phyloP scores from a whole-genome alignment of 2,888 invertebrate genomes.

The Temnothorax ravouxi region DNA sequence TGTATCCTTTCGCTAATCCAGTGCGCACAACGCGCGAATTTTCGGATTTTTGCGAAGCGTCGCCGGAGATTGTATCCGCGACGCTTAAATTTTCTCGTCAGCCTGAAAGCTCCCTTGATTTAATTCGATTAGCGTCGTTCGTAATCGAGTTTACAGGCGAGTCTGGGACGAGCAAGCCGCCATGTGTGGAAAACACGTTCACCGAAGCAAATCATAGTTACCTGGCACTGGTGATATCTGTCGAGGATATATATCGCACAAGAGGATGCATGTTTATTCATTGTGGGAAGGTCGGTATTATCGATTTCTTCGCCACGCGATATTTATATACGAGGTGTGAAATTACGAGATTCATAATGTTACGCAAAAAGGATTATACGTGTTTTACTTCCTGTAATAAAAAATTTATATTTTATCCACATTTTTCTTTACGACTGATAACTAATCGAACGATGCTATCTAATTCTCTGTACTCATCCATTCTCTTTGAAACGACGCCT shows the following conservation, averaged over 20 bases:
- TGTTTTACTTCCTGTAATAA: background rate
- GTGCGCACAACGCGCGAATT: background rate
- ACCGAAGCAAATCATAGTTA: conserved; percentile 42
- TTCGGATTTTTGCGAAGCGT: conserved; percentile 36
- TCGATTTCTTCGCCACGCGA: background rate
- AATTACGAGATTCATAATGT: background rate
- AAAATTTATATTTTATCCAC: background rate
- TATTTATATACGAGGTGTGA: background rate
- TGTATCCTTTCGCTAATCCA: conserved; percentile 16
- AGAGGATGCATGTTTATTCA: conserved; percentile 5
- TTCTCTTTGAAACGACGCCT: background rate
- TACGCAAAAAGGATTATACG: background rate
- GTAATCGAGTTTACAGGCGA: conserved; percentile 54
- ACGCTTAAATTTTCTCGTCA: conserved; percentile 49
- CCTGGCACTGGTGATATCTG: conserved; percentile 1
- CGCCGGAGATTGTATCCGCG: conserved; percentile 34
- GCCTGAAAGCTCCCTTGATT: conserved; percentile 51
- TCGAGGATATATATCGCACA: background rate
- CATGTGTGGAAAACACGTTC: conserved; percentile 43
- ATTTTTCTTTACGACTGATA: background rate
- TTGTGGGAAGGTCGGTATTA: background rate
- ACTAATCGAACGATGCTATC: background rate
- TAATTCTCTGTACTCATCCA: background rate
- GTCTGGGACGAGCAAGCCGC: conserved; percentile 5
- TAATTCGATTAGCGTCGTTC: conserved; percentile 53